Conservation (phyloP, 1,140 invertebrate species). For the Manduca sexta region DNA sequence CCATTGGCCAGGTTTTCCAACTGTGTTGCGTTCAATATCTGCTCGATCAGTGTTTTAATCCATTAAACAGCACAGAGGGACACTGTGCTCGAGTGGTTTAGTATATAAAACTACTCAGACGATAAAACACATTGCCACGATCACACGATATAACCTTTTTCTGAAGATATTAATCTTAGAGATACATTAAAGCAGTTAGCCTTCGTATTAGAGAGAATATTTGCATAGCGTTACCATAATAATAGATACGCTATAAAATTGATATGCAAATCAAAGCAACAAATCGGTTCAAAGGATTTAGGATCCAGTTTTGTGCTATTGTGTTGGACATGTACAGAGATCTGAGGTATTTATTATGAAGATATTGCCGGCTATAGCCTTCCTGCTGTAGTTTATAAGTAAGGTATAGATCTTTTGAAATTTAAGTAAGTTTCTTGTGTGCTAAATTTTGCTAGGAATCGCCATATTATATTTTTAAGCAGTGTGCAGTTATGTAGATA, state of each 20-base stretch:
- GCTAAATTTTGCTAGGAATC: too few species aligned
- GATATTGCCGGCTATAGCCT: too few species aligned
- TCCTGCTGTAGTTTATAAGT: too few species aligned
- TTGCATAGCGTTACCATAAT: slow-evolving; percentile 30
- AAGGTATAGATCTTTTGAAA: too few species aligned
- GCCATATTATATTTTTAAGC: too few species aligned
- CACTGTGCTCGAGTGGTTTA: neutral
- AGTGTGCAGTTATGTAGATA: too few species aligned
- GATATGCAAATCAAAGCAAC: slow-evolving; percentile 35
- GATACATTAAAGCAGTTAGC: slow-evolving; percentile 14
- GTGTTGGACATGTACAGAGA: too few species aligned
- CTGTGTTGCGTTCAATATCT: too few species aligned
- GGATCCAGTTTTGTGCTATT: slow-evolving; percentile 18
- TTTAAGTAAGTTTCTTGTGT: too few species aligned
- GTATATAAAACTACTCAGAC: neutral
- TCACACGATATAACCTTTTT: slow-evolving; percentile 1
- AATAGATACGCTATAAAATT: slow-evolving; percentile 30
- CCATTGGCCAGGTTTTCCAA: slow-evolving; percentile 6
- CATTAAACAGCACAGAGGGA: neutral
- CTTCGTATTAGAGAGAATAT: slow-evolving; percentile 28
- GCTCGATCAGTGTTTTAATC: too few species aligned
- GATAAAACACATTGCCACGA: neutral
- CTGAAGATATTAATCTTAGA: slow-evolving; percentile 9
- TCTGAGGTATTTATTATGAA: too few species aligned
- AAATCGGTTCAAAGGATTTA: slow-evolving; percentile 29